phyloP scores from a whole-genome alignment of 2,113 vertebrate species.

The Psittacula cyanocephala region DNA sequence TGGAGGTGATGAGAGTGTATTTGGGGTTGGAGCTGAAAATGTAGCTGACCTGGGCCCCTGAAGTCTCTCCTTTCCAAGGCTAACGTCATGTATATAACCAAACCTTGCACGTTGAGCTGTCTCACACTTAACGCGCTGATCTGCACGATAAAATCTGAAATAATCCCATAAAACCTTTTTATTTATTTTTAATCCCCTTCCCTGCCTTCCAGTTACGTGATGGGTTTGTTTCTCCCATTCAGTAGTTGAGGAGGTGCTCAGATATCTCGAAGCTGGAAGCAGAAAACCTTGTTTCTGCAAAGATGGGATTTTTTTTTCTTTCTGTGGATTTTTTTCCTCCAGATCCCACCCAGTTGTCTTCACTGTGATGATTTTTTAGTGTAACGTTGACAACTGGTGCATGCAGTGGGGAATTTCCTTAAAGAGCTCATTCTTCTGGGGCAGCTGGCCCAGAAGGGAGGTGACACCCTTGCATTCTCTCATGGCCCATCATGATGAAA shows the following conservation, averaged over 20 bases:
- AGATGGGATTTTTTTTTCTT: not conserved
- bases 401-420: not conserved
- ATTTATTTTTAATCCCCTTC: slow-evolving; percentile 52
- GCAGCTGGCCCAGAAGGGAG: not conserved
- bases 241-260: not conserved
- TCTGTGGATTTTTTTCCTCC: not conserved
- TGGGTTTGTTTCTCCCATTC: not conserved
- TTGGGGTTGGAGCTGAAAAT: slow-evolving; percentile 40
- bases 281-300: slow-evolving; percentile 22
- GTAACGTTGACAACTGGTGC: not conserved
- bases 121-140: slow-evolving; percentile 76
- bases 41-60: slow-evolving; percentile 79
- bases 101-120: slow-evolving; percentile 78
- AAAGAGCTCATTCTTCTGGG: not conserved
- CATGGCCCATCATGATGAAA: not conserved
- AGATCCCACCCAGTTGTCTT: slow-evolving; percentile 19
- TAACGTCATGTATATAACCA: slow-evolving; percentile 75
- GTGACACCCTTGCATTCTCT: not conserved
- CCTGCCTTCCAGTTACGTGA: not conserved
- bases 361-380: not conserved
- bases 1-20: not conserved
- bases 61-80: slow-evolving; percentile 75
- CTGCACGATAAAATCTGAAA: slow-evolving; percentile 72
- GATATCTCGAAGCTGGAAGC: slow-evolving; percentile 2
- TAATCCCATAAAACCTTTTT: slow-evolving; percentile 60